Evolutionary conservation across 2,113 vertebrate species (phyloP).

Genomic region (Semnornis frantzii): DNA sequence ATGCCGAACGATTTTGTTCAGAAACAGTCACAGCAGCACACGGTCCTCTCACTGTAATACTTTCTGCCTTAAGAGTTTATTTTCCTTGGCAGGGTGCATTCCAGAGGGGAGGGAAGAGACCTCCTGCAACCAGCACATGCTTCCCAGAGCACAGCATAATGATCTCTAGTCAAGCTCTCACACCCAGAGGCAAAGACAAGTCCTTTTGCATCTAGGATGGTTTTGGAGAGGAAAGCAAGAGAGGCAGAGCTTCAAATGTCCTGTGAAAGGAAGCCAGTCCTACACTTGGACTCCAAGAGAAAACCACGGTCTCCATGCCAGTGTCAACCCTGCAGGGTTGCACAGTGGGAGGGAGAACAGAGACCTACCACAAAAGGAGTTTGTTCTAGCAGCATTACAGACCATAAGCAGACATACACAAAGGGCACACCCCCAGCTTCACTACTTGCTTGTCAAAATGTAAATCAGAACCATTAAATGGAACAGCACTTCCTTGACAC

Average conservation of each 20-base stretch:
- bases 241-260: background rate
- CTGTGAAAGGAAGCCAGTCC: background rate
- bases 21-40: background rate
- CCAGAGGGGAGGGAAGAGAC: background rate
- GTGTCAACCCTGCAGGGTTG: background rate
- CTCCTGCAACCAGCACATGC: background rate
- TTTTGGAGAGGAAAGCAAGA: background rate
- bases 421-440: background rate
- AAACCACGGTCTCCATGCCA: background rate
- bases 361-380: background rate
- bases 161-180: background rate
- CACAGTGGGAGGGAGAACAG: background rate
- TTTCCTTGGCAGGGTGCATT: background rate
- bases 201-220: background rate
- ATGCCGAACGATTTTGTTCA: background rate
- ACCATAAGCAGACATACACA: background rate
- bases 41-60: rapidly evolving
- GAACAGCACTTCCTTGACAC: background rate
- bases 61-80: background rate
- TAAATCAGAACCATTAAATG: background rate
- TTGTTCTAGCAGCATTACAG: background rate
- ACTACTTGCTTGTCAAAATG: background rate
- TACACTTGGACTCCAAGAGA: background rate
- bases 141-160: background rate
- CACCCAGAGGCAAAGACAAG: background rate